These are phyloP conservation scores for Anthophora plumipes DNA, from an alignment of 2,888 invertebrate genomes.

Conservation along the genomic window DNA sequence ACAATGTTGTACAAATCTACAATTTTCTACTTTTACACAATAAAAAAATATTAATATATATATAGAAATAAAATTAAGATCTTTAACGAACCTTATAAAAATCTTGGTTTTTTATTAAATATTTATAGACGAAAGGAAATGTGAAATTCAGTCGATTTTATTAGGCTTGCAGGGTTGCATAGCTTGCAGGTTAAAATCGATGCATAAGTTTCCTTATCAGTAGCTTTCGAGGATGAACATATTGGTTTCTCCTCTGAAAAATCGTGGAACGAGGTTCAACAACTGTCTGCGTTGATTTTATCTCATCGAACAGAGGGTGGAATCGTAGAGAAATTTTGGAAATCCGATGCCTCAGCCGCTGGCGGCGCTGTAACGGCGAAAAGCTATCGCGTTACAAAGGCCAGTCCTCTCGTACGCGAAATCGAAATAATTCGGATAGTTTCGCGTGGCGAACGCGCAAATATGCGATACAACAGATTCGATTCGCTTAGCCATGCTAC, in stretches of 20 bases:
- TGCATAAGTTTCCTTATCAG: too few species aligned
- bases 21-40: too few species aligned
- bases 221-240: too few species aligned
- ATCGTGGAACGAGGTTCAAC: neutral
- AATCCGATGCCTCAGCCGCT: slow-evolving; percentile 68
- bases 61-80: too few species aligned
- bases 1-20: too few species aligned
- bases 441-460: slow-evolving; percentile 49
- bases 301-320: slow-evolving; percentile 20
- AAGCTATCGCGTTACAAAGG: slow-evolving; percentile 72
- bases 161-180: too few species aligned
- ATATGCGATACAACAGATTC: slow-evolving; percentile 58
- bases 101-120: too few species aligned
- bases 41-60: too few species aligned
- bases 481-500: neutral
- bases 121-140: too few species aligned
- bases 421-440: slow-evolving; percentile 73
- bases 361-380: slow-evolving; percentile 60
- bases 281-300: slow-evolving; percentile 21
- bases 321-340: slow-evolving; percentile 55
- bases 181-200: too few species aligned
- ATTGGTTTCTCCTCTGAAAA: neutral
- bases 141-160: too few species aligned
- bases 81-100: too few species aligned
- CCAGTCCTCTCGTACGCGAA: slow-evolving; percentile 41